Evolutionary conservation across 2,888 invertebrate species (phyloP), one percentile per base, ranked within the genome.

Genomic region (Campaea margaritaria): DNA sequence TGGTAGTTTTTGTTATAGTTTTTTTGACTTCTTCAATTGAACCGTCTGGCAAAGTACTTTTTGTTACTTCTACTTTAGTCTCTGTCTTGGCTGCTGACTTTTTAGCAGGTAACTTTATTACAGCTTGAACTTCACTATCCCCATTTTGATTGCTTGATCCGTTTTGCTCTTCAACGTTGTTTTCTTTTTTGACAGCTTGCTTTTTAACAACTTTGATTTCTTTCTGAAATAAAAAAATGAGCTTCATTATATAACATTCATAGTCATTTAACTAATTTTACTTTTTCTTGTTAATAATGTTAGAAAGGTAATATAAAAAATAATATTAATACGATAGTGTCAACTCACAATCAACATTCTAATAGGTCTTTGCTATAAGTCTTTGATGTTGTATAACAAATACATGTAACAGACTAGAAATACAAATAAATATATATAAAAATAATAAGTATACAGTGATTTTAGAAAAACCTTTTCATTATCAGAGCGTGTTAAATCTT

Each of bases 391-490:
- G 82, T 82, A 86, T 68, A 85, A 64, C 78, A 89, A 83, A 78
- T 87, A 89, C 58, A 76, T 81, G 75, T 87, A 89, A 75, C 86
- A 87, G 68, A 85, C 71, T 76, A 87, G 70, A 74, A 83, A 87
- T 81, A 88, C 84, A 83, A 75, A 86, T 74, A 86, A 77, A 81
- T 83, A 87, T 72, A 88, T 80, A 83, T 78, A 86, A 64, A 86
- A 73, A 84, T 88, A 89, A 75, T 83, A 86, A 84, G 79, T 82
- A 81, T 82, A 89, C 80, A 89, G 79, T 87, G 86, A 87, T 83
- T 87, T 88, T 78, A 86, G 79, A 82, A 87, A 79, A 81, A 91
- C 91, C 91, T 91, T 86, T 78, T 87, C 79, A 69, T 81, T 73
- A 69, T 83, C 76, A 74, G 72, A 76, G 74, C 67, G 76, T 59